A percentile compares a stretch with the other conserved stretches of the same genome.
Conservation (phyloP, 2,113 vertebrate species). For the Nanger granti region DNA sequence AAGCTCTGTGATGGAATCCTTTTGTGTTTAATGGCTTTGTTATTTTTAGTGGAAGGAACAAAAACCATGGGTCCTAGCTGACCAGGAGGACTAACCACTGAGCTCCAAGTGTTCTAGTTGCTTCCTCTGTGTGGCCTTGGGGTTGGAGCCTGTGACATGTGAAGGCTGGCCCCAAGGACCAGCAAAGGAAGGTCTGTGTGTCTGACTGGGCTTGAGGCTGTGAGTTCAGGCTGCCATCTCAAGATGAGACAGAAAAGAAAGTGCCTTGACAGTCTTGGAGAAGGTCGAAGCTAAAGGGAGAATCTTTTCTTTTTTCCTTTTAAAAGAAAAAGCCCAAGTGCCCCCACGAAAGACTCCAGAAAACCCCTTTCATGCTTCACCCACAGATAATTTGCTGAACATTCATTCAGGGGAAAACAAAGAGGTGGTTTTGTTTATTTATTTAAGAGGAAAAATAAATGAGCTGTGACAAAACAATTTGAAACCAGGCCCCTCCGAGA, state of each 20-base stretch:
- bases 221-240: background rate
- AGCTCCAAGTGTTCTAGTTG: background rate
- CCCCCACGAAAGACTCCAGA: constrained; percentile 55
- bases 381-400: constrained; percentile 65
- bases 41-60: constrained; percentile 49
- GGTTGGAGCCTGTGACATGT: background rate
- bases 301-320: background rate
- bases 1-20: constrained; percentile 46
- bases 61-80: background rate
- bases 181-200: background rate
- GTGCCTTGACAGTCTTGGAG: background rate
- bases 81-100: background rate
- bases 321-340: constrained; percentile 45
- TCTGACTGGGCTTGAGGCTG: background rate
- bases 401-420: constrained; percentile 70
- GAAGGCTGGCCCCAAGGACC: background rate
- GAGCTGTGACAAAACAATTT: constrained; percentile 75
- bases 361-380: constrained; percentile 53
- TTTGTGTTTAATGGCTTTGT: constrained; percentile 45
- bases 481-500: constrained; percentile 72
- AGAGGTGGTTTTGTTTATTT: constrained; percentile 71
- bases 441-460: constrained; percentile 77
- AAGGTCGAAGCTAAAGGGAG: background rate
- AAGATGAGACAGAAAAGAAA: background rate
- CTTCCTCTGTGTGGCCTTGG: background rate